Percentiles rank a stretch among this genome's conserved stretches.
These are phyloP conservation scores for Smithornis capensis DNA, from an alignment of 2,113 vertebrate genomes.

Conservation along the genomic window DNA sequence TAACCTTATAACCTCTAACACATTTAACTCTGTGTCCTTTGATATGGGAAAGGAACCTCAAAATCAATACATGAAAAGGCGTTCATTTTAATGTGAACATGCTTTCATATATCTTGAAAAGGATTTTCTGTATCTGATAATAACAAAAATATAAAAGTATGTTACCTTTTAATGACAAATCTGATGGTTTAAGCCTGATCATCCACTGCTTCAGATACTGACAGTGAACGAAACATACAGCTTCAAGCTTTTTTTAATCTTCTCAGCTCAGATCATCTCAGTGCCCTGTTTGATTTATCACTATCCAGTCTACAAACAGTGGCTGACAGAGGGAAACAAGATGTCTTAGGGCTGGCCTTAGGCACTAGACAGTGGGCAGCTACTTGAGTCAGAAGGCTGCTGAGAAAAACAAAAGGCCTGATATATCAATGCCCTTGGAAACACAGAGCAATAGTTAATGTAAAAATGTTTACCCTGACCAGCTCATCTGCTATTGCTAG, in stretches of 20 bases:
- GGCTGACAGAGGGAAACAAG: not conserved
- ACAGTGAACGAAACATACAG: not conserved
- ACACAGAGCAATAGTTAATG: not conserved
- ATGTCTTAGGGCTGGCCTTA: not conserved
- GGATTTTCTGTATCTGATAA: not conserved
- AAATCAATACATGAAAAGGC: not conserved
- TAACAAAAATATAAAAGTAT: not conserved
- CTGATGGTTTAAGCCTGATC: not conserved
- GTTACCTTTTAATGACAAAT: not conserved
- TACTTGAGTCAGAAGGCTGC: not conserved
- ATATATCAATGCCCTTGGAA: not conserved
- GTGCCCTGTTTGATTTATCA: not conserved
- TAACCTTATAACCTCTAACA: not conserved
- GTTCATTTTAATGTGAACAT: not conserved
- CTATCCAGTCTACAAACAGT: not conserved
- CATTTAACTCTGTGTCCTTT: not conserved
- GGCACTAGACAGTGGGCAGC: not conserved
- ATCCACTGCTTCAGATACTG: not conserved
- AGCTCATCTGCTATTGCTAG: accelerated
- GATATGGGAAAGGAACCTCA: not conserved
- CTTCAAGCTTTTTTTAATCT: not conserved
- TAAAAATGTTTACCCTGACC: not conserved
- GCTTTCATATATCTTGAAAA: not conserved
- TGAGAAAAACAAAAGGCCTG: not conserved
- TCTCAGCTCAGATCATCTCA: not conserved